A percentile compares a stretch with the other conserved stretches of the same genome.
These are phyloP conservation scores for Heliconius hermathena DNA, from an alignment of 1,140 invertebrate species.

Conservation along the genomic window DNA sequence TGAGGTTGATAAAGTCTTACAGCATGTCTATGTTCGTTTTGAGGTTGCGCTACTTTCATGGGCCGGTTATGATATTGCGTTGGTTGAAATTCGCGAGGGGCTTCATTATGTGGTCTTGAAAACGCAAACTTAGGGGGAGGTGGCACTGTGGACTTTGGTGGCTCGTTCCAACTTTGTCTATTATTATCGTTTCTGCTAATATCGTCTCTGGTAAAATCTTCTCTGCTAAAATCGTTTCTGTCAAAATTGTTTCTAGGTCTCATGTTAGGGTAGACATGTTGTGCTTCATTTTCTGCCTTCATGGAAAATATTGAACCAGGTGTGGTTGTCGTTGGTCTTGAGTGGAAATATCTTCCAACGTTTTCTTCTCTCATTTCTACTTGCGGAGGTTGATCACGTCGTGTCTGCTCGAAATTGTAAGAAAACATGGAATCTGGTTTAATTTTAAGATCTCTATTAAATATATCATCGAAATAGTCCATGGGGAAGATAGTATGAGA, in stretches of 20 bases:
- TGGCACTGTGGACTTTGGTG: constrained; percentile 9
- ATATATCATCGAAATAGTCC: constrained; percentile 36
- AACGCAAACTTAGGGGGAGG: constrained; percentile 23
- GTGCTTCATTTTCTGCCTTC: constrained; percentile 13
- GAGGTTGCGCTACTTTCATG: neutral
- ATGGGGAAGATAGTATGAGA: constrained; percentile 8
- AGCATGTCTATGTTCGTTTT: neutral
- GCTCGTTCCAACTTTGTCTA: neutral
- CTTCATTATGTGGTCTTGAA: constrained; percentile 17
- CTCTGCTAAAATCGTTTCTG: neutral
- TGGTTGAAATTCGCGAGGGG: neutral
- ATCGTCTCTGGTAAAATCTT: neutral
- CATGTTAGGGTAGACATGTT: constrained; percentile 18
- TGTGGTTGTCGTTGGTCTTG: constrained; percentile 30
- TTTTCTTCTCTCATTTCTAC: constrained; percentile 49
- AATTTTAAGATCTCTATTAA: constrained; percentile 37
- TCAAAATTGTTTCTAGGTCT: neutral
- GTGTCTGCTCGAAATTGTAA: constrained; percentile 49
- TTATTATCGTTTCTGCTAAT: neutral
- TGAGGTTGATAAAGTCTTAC: neutral
- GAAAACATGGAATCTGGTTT: constrained; percentile 30
- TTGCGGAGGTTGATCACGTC: constrained; percentile 43
- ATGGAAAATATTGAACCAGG: constrained; percentile 29
- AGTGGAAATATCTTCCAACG: constrained; percentile 46
- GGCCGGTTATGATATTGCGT: neutral